Evolutionary conservation across 2,797 vertebrate species (phyloP), one percentile per base, ranked within the genome.

Genomic region (Cossypha polioptera): DNA sequence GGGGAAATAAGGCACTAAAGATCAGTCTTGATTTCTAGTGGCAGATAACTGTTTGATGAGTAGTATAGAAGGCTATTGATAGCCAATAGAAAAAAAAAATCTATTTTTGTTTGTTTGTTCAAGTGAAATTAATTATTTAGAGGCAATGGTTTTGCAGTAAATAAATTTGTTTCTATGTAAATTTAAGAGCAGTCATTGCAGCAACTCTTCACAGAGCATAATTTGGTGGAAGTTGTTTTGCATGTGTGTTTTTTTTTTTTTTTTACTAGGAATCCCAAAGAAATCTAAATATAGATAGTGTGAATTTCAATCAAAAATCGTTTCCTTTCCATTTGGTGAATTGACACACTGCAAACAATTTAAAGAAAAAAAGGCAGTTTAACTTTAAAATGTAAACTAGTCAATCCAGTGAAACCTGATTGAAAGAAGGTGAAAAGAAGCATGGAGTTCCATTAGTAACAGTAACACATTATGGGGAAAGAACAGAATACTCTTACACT

Each of bases 171-270:
- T 89, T 76, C 36, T 35, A 7, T n/a, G 10, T 16, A 55, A 73
- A 24, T 17, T 69, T 36, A 76, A 62, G 15, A 59, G 11, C 16
- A 16, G n/a, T 48, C 48, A 12, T 55, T 77, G 40, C 28, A 86
- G 28, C 26, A 86, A 6, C 19, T 43, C 16, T 68, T 67, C 43
- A 31, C 4, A 53, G 29, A 82, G 5, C 16, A 45, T 35, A 43
- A 15, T 35, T 73, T 76, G 8, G 3, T 0, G 0, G 2, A 1
- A 1, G 3, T 21, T 53, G 14, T 57, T 57, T 76, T 42, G 25
- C 42, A 73, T 59, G 13, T 26, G 20, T 3, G 0, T 21, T 26
- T 62, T 43, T 36, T 1, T 21, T 26, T 62, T 43, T 36, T 48
- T 73, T 80, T 66, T 2, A n/a, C 33, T 58, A 18, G 16, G 12